A percentile compares a stretch with the other conserved stretches of the same genome.
phyloP scores from a whole-genome alignment of 2,113 vertebrate species.

The Caretta caretta region DNA sequence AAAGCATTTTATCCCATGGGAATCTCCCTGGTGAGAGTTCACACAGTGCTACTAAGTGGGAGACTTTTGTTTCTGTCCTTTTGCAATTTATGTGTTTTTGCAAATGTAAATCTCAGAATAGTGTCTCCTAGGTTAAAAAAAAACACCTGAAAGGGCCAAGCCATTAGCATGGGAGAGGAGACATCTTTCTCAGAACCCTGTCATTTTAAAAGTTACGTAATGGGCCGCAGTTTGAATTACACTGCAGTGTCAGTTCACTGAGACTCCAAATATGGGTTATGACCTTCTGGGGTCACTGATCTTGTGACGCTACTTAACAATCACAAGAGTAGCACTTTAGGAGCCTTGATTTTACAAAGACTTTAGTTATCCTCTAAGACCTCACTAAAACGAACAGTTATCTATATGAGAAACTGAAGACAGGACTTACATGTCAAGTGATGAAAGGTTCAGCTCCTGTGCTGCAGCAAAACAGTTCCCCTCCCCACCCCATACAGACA shows the following conservation, averaged over 20 bases:
- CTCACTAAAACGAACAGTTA: background rate
- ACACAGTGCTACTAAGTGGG: background rate
- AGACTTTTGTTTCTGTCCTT: background rate
- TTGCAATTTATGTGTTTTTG: background rate
- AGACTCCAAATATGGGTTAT: background rate
- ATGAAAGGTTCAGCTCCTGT: background rate
- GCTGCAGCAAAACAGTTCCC: background rate
- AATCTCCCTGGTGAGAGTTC: background rate
- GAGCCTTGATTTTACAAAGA: background rate
- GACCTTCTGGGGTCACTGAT: background rate
- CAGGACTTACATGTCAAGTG: background rate
- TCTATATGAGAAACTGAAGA: background rate
- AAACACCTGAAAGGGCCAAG: background rate
- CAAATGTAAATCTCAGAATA: conserved; percentile 26
- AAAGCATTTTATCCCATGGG: background rate
- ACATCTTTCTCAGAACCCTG: background rate
- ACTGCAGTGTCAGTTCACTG: background rate
- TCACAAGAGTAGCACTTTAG: background rate
- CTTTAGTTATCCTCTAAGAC: background rate
- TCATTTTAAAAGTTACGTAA: background rate
- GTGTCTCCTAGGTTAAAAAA: background rate
- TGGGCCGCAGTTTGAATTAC: background rate
- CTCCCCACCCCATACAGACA: background rate
- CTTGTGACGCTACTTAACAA: background rate
- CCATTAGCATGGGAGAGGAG: background rate